phyloP scores from a whole-genome alignment of 2,888 invertebrate genomes.

The Frankliniella intonsa region DNA sequence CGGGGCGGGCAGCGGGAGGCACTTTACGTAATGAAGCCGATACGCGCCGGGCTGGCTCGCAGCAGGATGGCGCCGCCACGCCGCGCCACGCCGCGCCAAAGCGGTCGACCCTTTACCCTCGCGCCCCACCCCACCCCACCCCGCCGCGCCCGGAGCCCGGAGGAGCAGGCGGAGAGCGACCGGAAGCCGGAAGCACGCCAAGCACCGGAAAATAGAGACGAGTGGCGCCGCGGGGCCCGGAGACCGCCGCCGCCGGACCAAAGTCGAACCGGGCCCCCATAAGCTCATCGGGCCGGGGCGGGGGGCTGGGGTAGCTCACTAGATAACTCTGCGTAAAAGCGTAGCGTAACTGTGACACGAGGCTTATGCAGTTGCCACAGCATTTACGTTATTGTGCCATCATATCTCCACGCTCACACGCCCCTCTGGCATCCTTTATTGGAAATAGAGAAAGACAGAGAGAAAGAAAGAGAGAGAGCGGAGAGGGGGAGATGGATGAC shows the following conservation, averaged over 20 bases:
- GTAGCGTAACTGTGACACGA: no score
- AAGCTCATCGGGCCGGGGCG: background rate
- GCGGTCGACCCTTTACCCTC: no score
- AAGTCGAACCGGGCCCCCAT: background rate
- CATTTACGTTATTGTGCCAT: no score
- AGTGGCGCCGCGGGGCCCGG: no score
- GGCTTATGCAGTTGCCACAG: no score
- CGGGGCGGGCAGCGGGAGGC: background rate
- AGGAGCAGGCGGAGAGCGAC: background rate
- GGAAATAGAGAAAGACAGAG: background rate
- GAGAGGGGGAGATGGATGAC: no score
- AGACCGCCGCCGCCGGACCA: no score
- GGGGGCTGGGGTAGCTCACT: background rate
- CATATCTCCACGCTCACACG: no score
- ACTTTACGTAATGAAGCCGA: constrained; percentile 26
- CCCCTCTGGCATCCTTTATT: background rate
- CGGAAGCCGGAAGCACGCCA: background rate
- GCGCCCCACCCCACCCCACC: background rate
- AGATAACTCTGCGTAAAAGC: no score
- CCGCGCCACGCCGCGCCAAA: background rate
- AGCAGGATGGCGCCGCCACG: background rate
- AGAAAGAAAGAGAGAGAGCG: background rate
- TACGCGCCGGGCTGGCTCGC: background rate
- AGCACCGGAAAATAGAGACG: no score
- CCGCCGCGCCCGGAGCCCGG: background rate